phyloP scores from a whole-genome alignment of 2,888 invertebrate species.

The Napeogenes inachia region DNA sequence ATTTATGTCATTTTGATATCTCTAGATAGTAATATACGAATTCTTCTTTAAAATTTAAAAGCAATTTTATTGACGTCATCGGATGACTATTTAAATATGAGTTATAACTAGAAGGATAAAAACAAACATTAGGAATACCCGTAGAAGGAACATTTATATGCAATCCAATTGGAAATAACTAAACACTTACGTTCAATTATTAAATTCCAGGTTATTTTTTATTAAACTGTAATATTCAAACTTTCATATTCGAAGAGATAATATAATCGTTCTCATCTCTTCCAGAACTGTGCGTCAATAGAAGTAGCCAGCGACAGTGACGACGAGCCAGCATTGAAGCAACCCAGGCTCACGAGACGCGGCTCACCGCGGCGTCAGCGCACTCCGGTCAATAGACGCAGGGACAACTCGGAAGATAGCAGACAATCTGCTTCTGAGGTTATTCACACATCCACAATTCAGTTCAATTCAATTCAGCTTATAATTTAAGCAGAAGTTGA shows the following conservation, averaged over 20 bases:
- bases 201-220: too few relatives aligned
- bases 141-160: too few relatives aligned
- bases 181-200: too few relatives aligned
- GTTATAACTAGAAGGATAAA: too few relatives aligned
- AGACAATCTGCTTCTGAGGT: constrained; percentile 72
- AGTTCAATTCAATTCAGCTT: not conserved
- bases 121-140: too few relatives aligned
- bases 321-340: constrained; percentile 86
- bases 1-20: constrained; percentile 34
- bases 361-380: constrained; percentile 62
- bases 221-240: too few relatives aligned
- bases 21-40: constrained; percentile 7
- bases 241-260: constrained; percentile 12
- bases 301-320: constrained; percentile 80
- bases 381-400: constrained; percentile 52
- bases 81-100: too few relatives aligned
- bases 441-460: too few relatives aligned
- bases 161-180: too few relatives aligned
- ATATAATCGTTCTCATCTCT: constrained; percentile 34
- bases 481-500: too few relatives aligned
- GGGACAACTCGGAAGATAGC: constrained; percentile 59
- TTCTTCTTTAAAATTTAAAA: constrained; percentile 10
- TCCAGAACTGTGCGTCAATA: constrained; percentile 76
- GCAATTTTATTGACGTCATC: constrained; percentile 16
- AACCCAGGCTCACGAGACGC: constrained; percentile 78